Evolutionary conservation across 2,888 invertebrate genomes (phyloP).

Genomic region (Neoascia interrupta): DNA sequence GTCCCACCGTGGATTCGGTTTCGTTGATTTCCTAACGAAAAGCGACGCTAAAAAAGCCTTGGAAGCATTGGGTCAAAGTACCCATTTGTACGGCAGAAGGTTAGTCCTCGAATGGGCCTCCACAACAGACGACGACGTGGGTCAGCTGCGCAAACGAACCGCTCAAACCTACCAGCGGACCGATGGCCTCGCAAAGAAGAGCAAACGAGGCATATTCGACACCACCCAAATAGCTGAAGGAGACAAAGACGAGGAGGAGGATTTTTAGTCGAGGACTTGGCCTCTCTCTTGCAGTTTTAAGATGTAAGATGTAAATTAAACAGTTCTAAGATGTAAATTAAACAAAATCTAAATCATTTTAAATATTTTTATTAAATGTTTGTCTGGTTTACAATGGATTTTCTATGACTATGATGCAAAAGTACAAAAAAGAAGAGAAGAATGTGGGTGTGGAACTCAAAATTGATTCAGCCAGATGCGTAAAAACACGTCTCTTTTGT

Average conservation of each 20-base stretch:
- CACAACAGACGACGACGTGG: slow-evolving; percentile 86
- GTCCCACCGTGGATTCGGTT: slow-evolving; percentile 95
- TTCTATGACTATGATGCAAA: slow-evolving; percentile 61
- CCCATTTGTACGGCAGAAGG: slow-evolving; percentile 97
- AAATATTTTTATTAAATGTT: slow-evolving; percentile 49
- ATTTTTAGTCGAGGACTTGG: slow-evolving; percentile 52
- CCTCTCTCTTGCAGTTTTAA: too few species aligned
- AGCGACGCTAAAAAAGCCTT: slow-evolving; percentile 97
- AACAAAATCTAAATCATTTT: slow-evolving; percentile 72
- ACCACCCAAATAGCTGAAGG: slow-evolving; percentile 68
- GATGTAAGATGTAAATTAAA: slow-evolving; percentile 71
- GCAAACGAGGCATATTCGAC: slow-evolving; percentile 80
- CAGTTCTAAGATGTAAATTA: slow-evolving; percentile 70
- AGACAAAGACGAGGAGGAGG: slow-evolving; percentile 70
- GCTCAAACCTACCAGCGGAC: slow-evolving; percentile 83
- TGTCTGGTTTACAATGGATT: slow-evolving; percentile 54
- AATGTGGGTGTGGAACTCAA: too few species aligned
- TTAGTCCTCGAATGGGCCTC: slow-evolving; percentile 94
- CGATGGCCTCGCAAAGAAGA: slow-evolving; percentile 77
- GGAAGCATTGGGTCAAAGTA: slow-evolving; percentile 94
- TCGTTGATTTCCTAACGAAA: slow-evolving; percentile 94
- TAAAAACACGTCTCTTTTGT: slow-evolving; percentile 19
- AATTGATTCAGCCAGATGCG: slow-evolving; percentile 38
- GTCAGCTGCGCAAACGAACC: slow-evolving; percentile 91
- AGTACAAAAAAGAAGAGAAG: slow-evolving; percentile 50